These are phyloP conservation scores for Fistularia tabacaria DNA, from an alignment of 2,797 vertebrate species.

Conservation along the genomic window DNA sequence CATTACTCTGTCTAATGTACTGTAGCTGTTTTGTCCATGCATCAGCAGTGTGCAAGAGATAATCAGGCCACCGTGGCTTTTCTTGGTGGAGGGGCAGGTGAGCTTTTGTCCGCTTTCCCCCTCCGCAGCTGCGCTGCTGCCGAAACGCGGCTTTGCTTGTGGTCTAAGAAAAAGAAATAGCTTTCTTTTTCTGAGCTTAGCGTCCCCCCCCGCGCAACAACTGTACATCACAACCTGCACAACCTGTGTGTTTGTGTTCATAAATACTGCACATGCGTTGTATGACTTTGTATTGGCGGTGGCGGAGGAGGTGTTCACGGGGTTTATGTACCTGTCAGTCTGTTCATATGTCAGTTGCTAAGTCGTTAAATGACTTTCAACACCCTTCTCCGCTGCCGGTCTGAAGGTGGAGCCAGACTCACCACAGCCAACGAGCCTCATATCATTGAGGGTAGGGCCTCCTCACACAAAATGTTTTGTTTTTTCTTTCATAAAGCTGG, in stretches of 20 bases:
- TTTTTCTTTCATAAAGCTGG: conserved; percentile 6
- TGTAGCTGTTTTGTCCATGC: conserved; percentile 4
- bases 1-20: conserved; percentile 7
- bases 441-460: conserved; percentile 73
- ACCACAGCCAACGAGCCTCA: conserved; percentile 48
- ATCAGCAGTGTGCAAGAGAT: conserved; percentile 19
- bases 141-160: not conserved
- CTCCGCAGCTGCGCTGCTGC: not conserved
- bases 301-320: conserved; percentile 44
- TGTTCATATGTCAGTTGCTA: conserved; percentile 49
- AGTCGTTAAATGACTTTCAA: conserved; percentile 63
- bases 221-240: conserved; percentile 10
- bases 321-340: conserved; percentile 52
- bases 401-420: conserved; percentile 58
- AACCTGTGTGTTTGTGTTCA: conserved; percentile 18
- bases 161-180: too few relatives aligned
- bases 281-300: conserved; percentile 41
- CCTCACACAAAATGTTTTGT: conserved; percentile 24
- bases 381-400: conserved; percentile 53
- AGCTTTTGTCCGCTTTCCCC: conserved; percentile 13
- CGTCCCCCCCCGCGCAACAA: not conserved
- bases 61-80: conserved; percentile 5
- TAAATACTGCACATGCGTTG: conserved; percentile 21
- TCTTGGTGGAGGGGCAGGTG: conserved; percentile 11
- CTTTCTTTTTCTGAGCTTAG: conserved; percentile 10